Conservation (phyloP, 1,140 invertebrate species). For the Drosophila equinoxialis region DNA sequence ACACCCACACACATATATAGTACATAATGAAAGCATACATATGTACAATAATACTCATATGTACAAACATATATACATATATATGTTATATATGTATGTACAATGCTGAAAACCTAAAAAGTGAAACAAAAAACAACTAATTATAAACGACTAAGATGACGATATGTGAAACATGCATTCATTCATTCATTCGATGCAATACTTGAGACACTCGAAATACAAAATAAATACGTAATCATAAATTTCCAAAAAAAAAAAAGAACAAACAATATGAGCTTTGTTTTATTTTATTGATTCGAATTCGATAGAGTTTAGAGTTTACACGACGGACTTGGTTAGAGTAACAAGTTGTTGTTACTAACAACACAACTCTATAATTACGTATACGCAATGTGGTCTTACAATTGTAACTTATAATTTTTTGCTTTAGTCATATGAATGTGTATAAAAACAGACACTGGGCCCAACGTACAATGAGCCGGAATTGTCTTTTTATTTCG, state of each 20-base stretch:
- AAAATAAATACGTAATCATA: constrained; percentile 25
- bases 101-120: background rate
- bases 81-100: background rate
- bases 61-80: background rate
- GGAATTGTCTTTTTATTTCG: too few relatives aligned
- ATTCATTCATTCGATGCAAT: background rate
- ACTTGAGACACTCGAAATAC: constrained; percentile 10
- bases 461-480: too few relatives aligned
- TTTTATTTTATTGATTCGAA: background rate
- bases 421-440: too few relatives aligned
- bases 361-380: too few relatives aligned
- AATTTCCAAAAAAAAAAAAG: constrained; percentile 5
- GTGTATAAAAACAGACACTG: too few relatives aligned
- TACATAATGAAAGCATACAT: constrained; percentile 8
- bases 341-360: too few relatives aligned
- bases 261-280: background rate
- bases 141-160: constrained; percentile 5
- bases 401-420: too few relatives aligned
- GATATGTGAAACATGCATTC: constrained; percentile 5
- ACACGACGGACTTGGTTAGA: too few relatives aligned
- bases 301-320: too few relatives aligned
- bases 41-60: constrained; percentile 10
- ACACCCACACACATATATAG: background rate
- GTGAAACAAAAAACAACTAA: constrained; percentile 1
- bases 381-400: too few relatives aligned